Base-by-base conservation (phyloP, 2,888 invertebrate genomes). In the Dolichomitus sp. region DNA sequence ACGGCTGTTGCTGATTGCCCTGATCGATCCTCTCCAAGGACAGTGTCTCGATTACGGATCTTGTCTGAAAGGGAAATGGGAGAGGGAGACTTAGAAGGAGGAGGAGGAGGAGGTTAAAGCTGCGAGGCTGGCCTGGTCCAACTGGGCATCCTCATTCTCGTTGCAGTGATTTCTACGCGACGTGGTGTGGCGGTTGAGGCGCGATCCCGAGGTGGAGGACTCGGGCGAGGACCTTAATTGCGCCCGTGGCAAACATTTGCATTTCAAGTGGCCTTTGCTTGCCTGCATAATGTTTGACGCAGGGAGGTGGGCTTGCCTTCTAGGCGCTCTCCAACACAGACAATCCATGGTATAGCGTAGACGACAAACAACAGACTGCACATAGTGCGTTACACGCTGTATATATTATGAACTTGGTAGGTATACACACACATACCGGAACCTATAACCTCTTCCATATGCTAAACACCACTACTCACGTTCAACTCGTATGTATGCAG, bases 231-330 rank as follows among this genome's bases (percentile, higher is more conserved):
- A 81, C 85, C 89, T 89, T 90, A 90, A 90, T 90, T 90, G 88
- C 89, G 83, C 84, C 75, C 86, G 86, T 82, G 79, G 87, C 87
- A 89, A 90, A 90, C 86, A 90, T 90, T 90, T 90, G 88, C 90
- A 89, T 90, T 86, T 87, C 88, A 84, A 89, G 90, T 83, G 87
- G 87, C 87, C 86, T 87, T 80, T 80, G 87, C 87, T 85, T 84
- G 87, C 78, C 85, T 86, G 89, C 87, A 89, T 90, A 90, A 90
- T 88, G 89, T 88, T 89, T 87, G 88, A 88, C 87, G 86, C 87
- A 87, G 76, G 42, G 50, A 59, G 54, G 45, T 48, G 33, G 23
- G 23, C 27, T 54, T 11, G 2, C 23, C 65, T 42, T 14, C 19
- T 23, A 19, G 27, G 12, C 37, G 48, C 52, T 45, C 52, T 14